A percentile compares a stretch with the other conserved stretches of the same genome.
These are phyloP conservation scores for Megaceryle torquata DNA, from an alignment of 2,113 vertebrate species.

Conservation along the genomic window DNA sequence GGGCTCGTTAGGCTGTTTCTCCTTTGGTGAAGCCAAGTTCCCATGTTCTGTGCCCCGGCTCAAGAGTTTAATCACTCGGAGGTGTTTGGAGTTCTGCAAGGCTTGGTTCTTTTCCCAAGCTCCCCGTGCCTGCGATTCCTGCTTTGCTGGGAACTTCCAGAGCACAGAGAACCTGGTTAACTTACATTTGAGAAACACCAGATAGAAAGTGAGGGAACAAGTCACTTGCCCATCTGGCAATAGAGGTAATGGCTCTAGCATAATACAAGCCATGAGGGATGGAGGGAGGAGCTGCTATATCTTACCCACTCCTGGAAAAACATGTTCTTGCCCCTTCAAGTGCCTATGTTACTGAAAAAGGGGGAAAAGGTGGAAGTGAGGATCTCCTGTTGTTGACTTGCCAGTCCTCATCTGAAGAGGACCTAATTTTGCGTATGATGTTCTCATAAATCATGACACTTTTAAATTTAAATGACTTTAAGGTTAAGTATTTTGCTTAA, in stretches of 20 bases:
- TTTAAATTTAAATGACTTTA: background rate
- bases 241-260: background rate
- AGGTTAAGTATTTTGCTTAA: background rate
- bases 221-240: background rate
- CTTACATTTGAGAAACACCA: background rate
- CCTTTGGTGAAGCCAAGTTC: background rate
- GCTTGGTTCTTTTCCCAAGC: background rate
- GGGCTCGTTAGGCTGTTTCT: background rate
- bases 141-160: fast-evolving
- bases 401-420: background rate
- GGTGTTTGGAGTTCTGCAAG: background rate
- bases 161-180: background rate
- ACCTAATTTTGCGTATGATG: background rate
- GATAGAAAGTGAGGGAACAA: background rate
- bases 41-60: background rate
- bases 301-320: background rate
- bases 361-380: background rate
- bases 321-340: background rate
- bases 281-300: background rate
- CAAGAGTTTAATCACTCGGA: background rate
- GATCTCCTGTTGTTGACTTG: background rate
- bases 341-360: background rate
- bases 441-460: background rate
- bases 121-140: background rate
- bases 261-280: background rate